Evolutionary conservation across 2,888 invertebrate species (phyloP).

Genomic region (Hydrotaea diabolus): DNA sequence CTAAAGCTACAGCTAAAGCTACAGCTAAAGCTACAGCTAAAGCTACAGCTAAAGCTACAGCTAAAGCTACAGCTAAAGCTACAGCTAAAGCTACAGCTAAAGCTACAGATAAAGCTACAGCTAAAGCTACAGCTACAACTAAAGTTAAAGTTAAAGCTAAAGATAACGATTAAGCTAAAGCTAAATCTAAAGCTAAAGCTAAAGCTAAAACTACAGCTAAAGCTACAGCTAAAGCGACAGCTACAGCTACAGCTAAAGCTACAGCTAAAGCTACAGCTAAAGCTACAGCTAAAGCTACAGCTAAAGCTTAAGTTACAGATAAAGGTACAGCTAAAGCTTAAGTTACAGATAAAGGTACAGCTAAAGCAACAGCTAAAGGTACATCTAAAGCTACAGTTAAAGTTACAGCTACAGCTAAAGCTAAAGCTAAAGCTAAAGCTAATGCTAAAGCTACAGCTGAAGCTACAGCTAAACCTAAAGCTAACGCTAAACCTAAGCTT

Average conservation of each 20-base stretch:
- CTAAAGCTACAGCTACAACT: not conserved
- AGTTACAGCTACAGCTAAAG: not conserved
- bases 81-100: not conserved
- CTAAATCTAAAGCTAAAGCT: constrained; percentile 1
- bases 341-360: not conserved
- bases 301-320: not conserved
- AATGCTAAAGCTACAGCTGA: not conserved
- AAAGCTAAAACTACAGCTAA: not conserved
- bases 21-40: not conserved
- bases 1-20: constrained; percentile 1
- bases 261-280: not conserved
- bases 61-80: constrained; percentile 1
- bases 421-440: constrained; percentile 5
- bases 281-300: not conserved
- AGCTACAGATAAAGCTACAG: not conserved
- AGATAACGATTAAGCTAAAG: not conserved
- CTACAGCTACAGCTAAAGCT: not conserved
- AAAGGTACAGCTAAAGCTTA: not conserved
- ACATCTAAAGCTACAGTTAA: not conserved
- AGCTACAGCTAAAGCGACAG: not conserved
- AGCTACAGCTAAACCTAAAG: not conserved
- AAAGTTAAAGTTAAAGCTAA: constrained; percentile 1
- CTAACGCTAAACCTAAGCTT: not conserved
- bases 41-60: not conserved
- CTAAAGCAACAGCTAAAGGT: not conserved